A percentile compares a stretch with the other conserved stretches of the same genome.
Conservation (phyloP, 2,888 invertebrate genomes). For the Oxycera nigricornis region DNA sequence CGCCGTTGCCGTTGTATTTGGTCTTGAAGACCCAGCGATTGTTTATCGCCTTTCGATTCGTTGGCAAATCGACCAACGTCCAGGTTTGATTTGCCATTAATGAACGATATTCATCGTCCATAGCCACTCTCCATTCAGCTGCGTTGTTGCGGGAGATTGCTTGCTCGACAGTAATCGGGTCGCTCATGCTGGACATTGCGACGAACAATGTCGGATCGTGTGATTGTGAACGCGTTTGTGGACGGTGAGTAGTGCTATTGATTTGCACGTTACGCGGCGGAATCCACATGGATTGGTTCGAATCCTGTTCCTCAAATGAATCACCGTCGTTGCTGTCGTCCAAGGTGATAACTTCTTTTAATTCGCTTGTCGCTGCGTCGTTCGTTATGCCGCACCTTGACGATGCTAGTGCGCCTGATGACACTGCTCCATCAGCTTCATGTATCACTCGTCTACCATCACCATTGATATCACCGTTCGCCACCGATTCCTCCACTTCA, state of each 20-base stretch:
- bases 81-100: slow-evolving; percentile 50
- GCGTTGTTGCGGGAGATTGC: neutral
- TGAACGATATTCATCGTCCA: slow-evolving; percentile 47
- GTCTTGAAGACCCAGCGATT: slow-evolving; percentile 42
- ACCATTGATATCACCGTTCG: neutral
- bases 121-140: slow-evolving; percentile 44
- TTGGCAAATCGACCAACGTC: slow-evolving; percentile 48
- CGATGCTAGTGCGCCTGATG: too few species aligned
- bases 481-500: neutral
- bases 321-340: too few species aligned
- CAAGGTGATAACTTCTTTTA: too few species aligned
- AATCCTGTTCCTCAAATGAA: too few species aligned
- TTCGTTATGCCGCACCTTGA: too few species aligned
- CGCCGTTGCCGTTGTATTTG: slow-evolving; percentile 29
- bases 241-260: neutral
- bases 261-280: too few species aligned
- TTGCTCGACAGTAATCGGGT: neutral
- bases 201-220: too few species aligned
- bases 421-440: too few species aligned
- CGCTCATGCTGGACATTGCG: neutral
- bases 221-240: too few species aligned
- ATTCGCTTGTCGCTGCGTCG: too few species aligned
- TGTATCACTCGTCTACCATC: too few species aligned
- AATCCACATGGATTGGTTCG: slow-evolving; percentile 16
- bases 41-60: slow-evolving; percentile 44